Base-by-base conservation (phyloP, 2,113 vertebrate species). In the Crocuta crocuta region DNA sequence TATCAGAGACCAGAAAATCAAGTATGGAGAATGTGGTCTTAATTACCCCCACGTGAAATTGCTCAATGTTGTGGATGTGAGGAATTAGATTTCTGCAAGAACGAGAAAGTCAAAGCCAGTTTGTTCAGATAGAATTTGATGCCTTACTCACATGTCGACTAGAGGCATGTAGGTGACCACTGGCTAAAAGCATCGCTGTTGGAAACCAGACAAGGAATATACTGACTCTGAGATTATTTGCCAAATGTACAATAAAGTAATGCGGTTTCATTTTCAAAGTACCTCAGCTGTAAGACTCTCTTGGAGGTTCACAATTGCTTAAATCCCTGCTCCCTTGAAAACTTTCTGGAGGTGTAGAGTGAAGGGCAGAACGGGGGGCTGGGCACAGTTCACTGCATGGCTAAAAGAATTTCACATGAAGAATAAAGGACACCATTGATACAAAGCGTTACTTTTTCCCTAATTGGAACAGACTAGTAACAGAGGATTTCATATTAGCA, bases 231-330 rank as follows among this genome's bases (percentile, higher is more conserved):
- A 87, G 74, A 58, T 23, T 26, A 33, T 96, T 83, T 87, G 94
- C 86, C 91, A 95, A 70, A 94, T 58, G 31, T 48, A 71, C 48
- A 84, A 76, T 74, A 95, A 96, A 93, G 95, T 89, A 97, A 92
- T 70, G 87, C 17, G 55, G 63, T 93, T 97, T 97, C 79, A 66
- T 96, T 96, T 97, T 87, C 94, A 92, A 96, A 90, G 92, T 5
- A 16, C 86, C 50, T 91, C 61, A 23, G n/a, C 53, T 76, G 35
- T 63, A 92, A 97, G 89, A 65, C 13, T 35, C 45, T 91, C 31
- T 45, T 17, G 24, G 73, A 80, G 86, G 48, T 33, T 95, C 26
- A 28, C 66, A 66, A 24, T 45, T 66, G 76, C 71, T 70, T 39
- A 73, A 94, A 83, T 74, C 43, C 33, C 39, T 16, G 19, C 73